Base-by-base conservation (phyloP, 2,888 invertebrate genomes). In the Andrena dorsata region DNA sequence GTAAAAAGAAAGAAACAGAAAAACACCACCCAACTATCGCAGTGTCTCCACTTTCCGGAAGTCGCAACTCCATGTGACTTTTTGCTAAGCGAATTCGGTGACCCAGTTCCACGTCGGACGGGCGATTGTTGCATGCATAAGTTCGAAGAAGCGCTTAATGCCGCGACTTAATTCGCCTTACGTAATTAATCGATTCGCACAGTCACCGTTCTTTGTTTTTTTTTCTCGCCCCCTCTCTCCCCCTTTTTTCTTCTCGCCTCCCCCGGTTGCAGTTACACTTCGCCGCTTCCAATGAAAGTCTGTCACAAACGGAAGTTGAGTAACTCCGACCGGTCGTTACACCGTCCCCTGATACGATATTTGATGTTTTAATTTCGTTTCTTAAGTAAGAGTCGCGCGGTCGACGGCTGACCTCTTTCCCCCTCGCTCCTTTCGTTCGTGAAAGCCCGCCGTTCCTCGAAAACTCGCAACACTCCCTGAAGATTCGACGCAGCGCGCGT, bases 251-350 rank as follows among this genome's bases (percentile, higher is more conserved):
- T 41, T 41, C 41, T 41, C 41, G 56, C 23, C 56, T 23, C 23
- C 56, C 23, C 35, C 30, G 16, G 16, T 32, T 30, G 30, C 32
- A 35, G n/a, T 73, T 28, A 35, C 64, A 28, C 56, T 75, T 68
- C 47, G 23, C 56, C 20, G 7, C 23, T 23, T 6, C 41, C 56
- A 56, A 64, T 28, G 49, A 35, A 68, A 61, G 49, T 60, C 13
- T 60, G 13, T 75, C 28, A 61, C 41, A 61, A 76, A 76, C n/a
- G 76, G 66, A 78, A 68, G 61, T 78, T 63, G 32, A 68, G 51
- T 78, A 75, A 75, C 16, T 23, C 5, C 26, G 20, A 53, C 61
- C 41, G 51, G 58, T 66, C 60, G 35, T 73, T 73, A 47, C 56
- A 28, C 28, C 32, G 8, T 8, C 6, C 0, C 3, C 8, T 71